Conservation (phyloP, 2,888 invertebrate species). For the Synanthedon tipuliformis region DNA sequence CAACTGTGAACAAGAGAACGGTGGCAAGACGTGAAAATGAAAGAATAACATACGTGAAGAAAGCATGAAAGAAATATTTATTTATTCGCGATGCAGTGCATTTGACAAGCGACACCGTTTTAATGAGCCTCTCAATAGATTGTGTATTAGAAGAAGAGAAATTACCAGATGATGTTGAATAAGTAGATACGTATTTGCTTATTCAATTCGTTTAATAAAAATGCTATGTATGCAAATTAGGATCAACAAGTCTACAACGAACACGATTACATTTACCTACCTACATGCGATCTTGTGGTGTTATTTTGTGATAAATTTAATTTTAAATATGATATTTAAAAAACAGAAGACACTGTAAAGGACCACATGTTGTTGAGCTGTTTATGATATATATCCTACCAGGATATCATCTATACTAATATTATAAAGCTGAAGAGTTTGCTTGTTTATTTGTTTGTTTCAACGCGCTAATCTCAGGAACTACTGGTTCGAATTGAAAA, state of each 20-base stretch:
- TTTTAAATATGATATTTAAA: no score
- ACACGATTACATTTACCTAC: no score
- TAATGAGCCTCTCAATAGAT: background rate
- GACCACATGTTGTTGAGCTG: no score
- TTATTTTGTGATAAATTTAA: no score
- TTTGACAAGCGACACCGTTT: background rate
- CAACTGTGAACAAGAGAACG: background rate
- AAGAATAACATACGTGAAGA: background rate
- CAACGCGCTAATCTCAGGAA: no score
- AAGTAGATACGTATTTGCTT: background rate
- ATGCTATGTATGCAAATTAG: background rate
- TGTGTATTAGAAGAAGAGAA: background rate
- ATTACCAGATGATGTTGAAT: background rate
- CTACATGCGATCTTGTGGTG: no score
- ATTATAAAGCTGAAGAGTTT: no score
- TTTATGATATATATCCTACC: no score
- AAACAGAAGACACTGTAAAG: no score
- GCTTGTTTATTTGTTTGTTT: no score
- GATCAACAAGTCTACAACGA: background rate
- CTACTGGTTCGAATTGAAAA: no score
- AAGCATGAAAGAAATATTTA: background rate
- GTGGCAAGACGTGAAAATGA: background rate
- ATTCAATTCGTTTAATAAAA: background rate
- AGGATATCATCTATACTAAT: no score
- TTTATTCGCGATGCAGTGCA: background rate